A percentile compares a stretch with the other conserved stretches of the same genome.
Evolutionary conservation across 2,888 invertebrate species (phyloP).

Genomic region (Ptychoptera albimana): DNA sequence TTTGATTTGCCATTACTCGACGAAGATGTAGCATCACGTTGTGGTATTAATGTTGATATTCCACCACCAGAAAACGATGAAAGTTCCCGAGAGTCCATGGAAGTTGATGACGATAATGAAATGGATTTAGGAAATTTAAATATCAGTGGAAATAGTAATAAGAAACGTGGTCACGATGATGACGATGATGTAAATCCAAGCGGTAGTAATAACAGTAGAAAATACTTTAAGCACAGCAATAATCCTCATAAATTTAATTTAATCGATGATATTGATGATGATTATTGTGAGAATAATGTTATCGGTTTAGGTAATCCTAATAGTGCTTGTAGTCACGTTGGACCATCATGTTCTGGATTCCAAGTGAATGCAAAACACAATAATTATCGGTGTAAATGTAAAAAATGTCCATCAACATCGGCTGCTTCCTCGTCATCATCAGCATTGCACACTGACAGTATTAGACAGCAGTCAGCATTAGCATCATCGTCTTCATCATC

Average conservation of each 20-base stretch:
- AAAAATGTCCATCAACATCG: slow-evolving; percentile 5
- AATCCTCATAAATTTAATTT: background rate
- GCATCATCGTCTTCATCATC: no score
- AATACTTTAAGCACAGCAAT: no score
- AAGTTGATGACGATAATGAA: slow-evolving; percentile 10
- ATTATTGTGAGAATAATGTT: no score
- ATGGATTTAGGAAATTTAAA: slow-evolving; percentile 6
- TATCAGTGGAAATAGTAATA: slow-evolving; percentile 4
- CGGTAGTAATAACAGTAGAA: background rate
- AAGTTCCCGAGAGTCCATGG: slow-evolving; percentile 13
- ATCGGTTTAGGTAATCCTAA: no score
- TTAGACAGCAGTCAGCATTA: no score
- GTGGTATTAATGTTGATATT: slow-evolving; percentile 6
- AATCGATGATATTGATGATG: background rate
- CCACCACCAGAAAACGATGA: slow-evolving; percentile 11
- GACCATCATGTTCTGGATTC: no score
- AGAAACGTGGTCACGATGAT: background rate
- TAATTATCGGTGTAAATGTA: slow-evolving; percentile 6
- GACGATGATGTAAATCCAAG: slow-evolving; percentile 1
- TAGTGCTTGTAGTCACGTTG: no score
- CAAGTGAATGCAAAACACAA: background rate
- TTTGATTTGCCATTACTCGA: slow-evolving; percentile 6
- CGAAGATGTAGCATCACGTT: slow-evolving; percentile 4
- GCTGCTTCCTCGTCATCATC: background rate
- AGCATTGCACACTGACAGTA: no score